Evolutionary conservation across 2,797 vertebrate genomes (phyloP), one percentile per base, ranked within the genome.

Genomic region (Scolopax rusticola): DNA sequence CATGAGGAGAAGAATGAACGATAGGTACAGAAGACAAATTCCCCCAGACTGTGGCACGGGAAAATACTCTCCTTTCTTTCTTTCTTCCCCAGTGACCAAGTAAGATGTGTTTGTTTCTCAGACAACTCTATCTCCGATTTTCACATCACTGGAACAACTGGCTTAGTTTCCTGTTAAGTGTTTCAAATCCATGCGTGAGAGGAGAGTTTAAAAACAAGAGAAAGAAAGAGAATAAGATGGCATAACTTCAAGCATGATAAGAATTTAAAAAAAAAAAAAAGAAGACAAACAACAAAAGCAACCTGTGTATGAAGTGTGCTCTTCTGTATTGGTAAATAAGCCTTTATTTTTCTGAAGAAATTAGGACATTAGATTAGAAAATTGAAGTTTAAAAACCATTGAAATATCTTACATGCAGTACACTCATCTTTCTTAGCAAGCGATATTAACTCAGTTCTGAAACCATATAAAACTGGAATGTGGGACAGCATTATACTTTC

Each of bases 401-500:
- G 40, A 32, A 86, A 71, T 27, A 40, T 25, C 27, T 82, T 71
- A 59, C 13, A 87, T 40, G 27, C 53, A 85, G 41, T 25, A 64
- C 28, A 64, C 7, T 60, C 16, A 51, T 47, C 60, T 84, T 83
- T 89, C 61, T 68, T 33, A 51, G 28, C 33, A 95, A 90, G 76
- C 28, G 56, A 7, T 83, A 75, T 91, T 87, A 94, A 89, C 59
- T 74, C 56, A 82, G 47, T 68, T 92, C 47, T 90, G 65, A 78
- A 84, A 86, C 38, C 36, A 32, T 53, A 75, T 78, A 94, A 92
- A 95, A 83, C n/a, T 74, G 78, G 75, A 94, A 96, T 93, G 79
- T 27, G 1, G 65, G 41, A 91, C 15, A 85, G 23, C 36, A 60
- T 67, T 92, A 54, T 67, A 88, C 30, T 87, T 91, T 92, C 57